Conservation (phyloP, 2,113 vertebrate species). For the Neodon shergylaensis region DNA sequence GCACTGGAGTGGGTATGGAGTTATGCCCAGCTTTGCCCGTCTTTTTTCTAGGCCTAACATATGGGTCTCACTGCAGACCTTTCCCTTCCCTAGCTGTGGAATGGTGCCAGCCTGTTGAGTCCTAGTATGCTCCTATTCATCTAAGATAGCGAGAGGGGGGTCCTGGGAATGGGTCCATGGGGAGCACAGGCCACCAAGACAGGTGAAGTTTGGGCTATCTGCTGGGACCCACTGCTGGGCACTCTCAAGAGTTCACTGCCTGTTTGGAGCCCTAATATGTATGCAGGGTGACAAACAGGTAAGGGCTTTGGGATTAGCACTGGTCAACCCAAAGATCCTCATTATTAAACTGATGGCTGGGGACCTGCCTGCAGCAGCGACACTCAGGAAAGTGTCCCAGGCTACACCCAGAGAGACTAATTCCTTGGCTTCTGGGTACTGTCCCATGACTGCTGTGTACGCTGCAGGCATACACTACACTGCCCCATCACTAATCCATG, state of each 20-base stretch:
- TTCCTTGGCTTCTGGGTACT: not conserved
- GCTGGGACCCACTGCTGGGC: not conserved
- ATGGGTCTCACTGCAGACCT: not conserved
- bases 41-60: not conserved
- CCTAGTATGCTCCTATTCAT: not conserved
- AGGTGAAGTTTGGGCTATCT: not conserved
- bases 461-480: not conserved
- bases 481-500: rapidly evolving
- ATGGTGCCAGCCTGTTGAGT: not conserved
- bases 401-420: not conserved
- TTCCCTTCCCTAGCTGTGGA: not conserved
- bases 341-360: too few species aligned
- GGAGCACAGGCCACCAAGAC: not conserved
- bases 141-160: too few species aligned
- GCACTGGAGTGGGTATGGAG: not conserved
- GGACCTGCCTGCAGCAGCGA: not conserved
- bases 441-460: not conserved
- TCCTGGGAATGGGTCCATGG: not conserved
- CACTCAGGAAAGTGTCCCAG: not conserved
- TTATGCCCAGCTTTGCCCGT: not conserved
- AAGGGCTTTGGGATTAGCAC: not conserved
- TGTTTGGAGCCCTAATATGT: not conserved
- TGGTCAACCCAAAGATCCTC: not conserved
- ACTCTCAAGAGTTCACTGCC: not conserved
- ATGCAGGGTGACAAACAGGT: not conserved